A percentile compares a stretch with the other conserved stretches of the same genome.
Conservation (phyloP, 2,113 vertebrate species). For the Limnothrissa miodon region DNA sequence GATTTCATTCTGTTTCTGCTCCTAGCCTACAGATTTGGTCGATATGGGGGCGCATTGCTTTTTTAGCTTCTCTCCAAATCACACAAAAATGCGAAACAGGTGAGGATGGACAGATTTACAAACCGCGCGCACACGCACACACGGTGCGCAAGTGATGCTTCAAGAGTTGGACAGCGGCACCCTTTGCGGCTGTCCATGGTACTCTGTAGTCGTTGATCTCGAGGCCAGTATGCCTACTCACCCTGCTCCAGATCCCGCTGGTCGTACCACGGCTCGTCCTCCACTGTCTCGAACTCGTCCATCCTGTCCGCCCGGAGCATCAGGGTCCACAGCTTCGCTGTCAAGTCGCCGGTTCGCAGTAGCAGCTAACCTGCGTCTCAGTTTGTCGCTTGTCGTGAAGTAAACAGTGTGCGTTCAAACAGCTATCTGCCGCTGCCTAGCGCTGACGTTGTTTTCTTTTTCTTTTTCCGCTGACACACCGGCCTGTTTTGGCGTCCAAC, state of each 20-base stretch:
- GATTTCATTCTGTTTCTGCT: too few relatives aligned
- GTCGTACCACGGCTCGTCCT: slow-evolving; percentile 96
- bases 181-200: neutral
- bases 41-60: too few relatives aligned
- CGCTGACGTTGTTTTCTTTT: neutral
- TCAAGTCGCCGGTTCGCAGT: neutral
- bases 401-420: neutral
- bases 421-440: neutral
- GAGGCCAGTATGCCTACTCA: slow-evolving; percentile 56
- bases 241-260: slow-evolving; percentile 96
- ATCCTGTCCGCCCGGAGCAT: slow-evolving; percentile 83
- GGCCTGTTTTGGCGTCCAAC: slow-evolving; percentile 6
- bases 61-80: too few relatives aligned
- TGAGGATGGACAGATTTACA: neutral
- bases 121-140: neutral
- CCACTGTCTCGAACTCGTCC: slow-evolving; percentile 91
- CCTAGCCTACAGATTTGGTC: too few relatives aligned
- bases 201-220: neutral
- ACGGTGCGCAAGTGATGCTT: neutral
- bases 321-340: slow-evolving; percentile 16
- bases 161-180: neutral
- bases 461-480: neutral
- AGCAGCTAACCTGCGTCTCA: neutral
- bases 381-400: neutral
- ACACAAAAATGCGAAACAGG: too few relatives aligned